Evolutionary conservation across 2,888 invertebrate species (phyloP).

Genomic region (Drosophila mayaguana): DNA sequence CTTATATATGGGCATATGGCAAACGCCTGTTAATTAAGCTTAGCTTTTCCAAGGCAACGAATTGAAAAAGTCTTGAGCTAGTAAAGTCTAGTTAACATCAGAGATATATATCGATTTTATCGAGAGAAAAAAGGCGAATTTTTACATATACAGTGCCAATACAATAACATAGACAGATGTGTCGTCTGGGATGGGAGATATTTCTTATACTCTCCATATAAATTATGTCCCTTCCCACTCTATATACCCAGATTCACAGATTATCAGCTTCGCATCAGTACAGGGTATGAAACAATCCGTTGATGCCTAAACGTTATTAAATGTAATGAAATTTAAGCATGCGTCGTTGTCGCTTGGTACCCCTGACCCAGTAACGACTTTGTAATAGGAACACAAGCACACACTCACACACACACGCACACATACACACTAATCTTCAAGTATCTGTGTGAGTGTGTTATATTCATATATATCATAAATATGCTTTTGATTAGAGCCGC

Average conservation of each 20-base stretch:
- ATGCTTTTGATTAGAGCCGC: conserved; percentile 70
- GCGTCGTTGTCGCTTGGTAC: conserved; percentile 52
- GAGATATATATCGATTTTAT: no score
- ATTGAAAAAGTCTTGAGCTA: no score
- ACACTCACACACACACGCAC: conserved; percentile 7
- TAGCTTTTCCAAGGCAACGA: no score
- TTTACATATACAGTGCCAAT: neutral
- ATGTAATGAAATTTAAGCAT: conserved; percentile 72
- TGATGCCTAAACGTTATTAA: conserved; percentile 77
- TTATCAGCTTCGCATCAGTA: neutral
- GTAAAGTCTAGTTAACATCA: neutral
- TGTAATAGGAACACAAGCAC: conserved; percentile 44
- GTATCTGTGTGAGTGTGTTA: conserved; percentile 11
- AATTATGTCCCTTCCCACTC: neutral
- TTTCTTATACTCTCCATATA: no score
- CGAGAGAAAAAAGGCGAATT: no score
- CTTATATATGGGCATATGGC: no score
- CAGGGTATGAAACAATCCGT: conserved; percentile 38
- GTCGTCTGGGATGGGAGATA: neutral
- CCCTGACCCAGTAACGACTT: conserved; percentile 71
- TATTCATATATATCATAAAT: conserved; percentile 67
- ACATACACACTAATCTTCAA: conserved; percentile 3
- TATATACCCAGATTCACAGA: neutral
- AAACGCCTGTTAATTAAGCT: no score
- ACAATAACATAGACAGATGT: neutral